phyloP scores from a whole-genome alignment of 2,113 vertebrate genomes.

The Myiozetetes cayanensis region DNA sequence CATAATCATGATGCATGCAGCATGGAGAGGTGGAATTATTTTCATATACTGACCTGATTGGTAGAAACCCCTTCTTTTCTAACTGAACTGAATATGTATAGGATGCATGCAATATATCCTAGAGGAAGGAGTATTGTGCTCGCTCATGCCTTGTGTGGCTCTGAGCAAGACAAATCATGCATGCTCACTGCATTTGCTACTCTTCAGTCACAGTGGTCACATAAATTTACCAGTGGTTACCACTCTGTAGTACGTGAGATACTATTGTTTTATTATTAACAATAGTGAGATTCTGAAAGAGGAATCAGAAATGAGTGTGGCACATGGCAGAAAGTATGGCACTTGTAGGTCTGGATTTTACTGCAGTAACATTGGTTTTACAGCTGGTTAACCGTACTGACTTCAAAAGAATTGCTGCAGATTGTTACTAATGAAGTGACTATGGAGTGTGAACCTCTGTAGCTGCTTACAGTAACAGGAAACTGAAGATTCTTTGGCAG shows the following conservation, averaged over 20 bases:
- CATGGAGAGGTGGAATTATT: background rate
- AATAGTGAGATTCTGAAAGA: background rate
- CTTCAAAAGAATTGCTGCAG: background rate
- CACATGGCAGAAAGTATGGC: background rate
- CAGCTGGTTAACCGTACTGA: background rate
- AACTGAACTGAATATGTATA: background rate
- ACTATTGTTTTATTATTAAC: background rate
- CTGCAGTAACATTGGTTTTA: background rate
- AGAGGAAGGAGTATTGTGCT: background rate
- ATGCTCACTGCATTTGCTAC: background rate
- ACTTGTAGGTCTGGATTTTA: background rate
- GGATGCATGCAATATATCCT: background rate
- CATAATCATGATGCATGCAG: conserved; percentile 22
- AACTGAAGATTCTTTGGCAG: background rate
- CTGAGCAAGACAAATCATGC: background rate
- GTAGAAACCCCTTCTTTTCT: background rate
- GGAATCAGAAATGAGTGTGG: background rate
- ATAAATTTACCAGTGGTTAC: background rate
- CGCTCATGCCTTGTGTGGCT: background rate
- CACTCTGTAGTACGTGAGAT: background rate
- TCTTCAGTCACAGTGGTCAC: background rate
- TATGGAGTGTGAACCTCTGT: background rate
- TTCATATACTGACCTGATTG: background rate
- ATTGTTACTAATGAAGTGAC: conserved; percentile 2
- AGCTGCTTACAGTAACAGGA: background rate